A percentile compares a stretch with the other conserved stretches of the same genome.
These are phyloP conservation scores for Amphipyra tragopoginis DNA, from an alignment of 2,888 invertebrate genomes.

Conservation along the genomic window DNA sequence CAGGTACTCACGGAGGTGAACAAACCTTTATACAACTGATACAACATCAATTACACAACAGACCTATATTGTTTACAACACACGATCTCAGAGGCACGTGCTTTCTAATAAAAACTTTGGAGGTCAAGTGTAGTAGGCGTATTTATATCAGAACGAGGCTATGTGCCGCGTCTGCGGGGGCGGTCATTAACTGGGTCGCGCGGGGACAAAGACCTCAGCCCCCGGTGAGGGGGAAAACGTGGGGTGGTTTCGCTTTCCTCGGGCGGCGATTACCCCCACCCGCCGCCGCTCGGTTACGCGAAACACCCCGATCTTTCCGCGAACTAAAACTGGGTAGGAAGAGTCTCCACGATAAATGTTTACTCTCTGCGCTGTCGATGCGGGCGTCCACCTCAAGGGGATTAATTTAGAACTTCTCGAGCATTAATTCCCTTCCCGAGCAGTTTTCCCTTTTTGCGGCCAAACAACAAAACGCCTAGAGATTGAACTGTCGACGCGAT, in stretches of 20 bases:
- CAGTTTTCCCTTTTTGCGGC: conserved; percentile 80
- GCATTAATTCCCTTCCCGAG: conserved; percentile 76
- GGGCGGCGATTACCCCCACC: conserved; percentile 67
- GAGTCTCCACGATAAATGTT: conserved; percentile 74
- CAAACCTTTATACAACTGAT: conserved; percentile 42
- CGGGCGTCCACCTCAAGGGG: conserved; percentile 81
- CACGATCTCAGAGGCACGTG: conserved; percentile 84
- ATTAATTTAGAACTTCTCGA: conserved; percentile 83
- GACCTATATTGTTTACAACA: conserved; percentile 78
- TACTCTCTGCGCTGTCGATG: conserved; percentile 70
- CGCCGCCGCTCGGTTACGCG: conserved; percentile 70
- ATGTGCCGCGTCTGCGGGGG: conserved; percentile 84
- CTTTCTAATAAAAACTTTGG: conserved; percentile 89
- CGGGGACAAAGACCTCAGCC: conserved; percentile 86
- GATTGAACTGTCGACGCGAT: conserved; percentile 73
- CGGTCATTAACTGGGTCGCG: conserved; percentile 90
- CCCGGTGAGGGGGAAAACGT: conserved; percentile 71
- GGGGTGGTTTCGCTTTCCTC: conserved; percentile 85
- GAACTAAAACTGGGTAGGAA: conserved; percentile 65
- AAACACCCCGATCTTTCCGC: conserved; percentile 74
- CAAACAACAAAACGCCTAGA: conserved; percentile 60
- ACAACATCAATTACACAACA: conserved; percentile 58
- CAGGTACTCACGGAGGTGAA: conserved; percentile 30
- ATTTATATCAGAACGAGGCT: conserved; percentile 89
- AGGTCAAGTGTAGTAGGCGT: conserved; percentile 90